phyloP scores from a whole-genome alignment of 2,797 vertebrate genomes.

The Neoniphon sammara region DNA sequence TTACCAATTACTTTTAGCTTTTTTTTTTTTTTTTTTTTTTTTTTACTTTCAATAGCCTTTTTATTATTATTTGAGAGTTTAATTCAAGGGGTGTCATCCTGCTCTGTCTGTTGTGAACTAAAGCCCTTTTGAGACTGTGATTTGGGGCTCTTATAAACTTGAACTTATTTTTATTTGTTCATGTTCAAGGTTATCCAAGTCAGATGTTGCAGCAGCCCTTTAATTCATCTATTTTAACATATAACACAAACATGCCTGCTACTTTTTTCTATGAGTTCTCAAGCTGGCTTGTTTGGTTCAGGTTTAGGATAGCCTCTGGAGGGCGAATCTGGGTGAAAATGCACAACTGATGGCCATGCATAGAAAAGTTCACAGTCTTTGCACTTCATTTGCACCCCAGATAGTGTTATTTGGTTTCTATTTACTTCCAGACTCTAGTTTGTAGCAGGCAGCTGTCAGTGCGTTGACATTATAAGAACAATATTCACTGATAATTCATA shows the following conservation, averaged over 20 bases:
- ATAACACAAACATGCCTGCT: too few species aligned
- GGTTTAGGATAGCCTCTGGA: not conserved
- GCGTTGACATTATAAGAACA: not conserved
- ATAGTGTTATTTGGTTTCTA: constrained; percentile 21
- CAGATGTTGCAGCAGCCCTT: too few species aligned
- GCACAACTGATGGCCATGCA: not conserved
- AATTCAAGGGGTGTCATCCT: too few species aligned
- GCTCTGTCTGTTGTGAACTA: too few species aligned
- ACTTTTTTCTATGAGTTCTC: too few species aligned
- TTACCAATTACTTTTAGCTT: too few species aligned
- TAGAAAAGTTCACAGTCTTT: constrained; percentile 2
- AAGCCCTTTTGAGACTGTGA: too few species aligned
- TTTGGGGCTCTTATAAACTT: too few species aligned
- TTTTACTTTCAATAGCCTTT: not conserved
- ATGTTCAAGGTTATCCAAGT: not conserved
- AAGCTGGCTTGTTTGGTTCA: not conserved
- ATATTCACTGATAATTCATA: not conserved
- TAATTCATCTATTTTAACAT: not conserved
- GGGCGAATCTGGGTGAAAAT: not conserved
- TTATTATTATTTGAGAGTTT: too few species aligned
- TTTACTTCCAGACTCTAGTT: constrained; percentile 7
- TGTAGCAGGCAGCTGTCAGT: constrained; percentile 14
- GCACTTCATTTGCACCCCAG: constrained; percentile 9
- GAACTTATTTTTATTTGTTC: not conserved
- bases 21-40: too few species aligned